phyloP scores from a whole-genome alignment of 2,888 invertebrate genomes.

The Caenorhabditis angaria region DNA sequence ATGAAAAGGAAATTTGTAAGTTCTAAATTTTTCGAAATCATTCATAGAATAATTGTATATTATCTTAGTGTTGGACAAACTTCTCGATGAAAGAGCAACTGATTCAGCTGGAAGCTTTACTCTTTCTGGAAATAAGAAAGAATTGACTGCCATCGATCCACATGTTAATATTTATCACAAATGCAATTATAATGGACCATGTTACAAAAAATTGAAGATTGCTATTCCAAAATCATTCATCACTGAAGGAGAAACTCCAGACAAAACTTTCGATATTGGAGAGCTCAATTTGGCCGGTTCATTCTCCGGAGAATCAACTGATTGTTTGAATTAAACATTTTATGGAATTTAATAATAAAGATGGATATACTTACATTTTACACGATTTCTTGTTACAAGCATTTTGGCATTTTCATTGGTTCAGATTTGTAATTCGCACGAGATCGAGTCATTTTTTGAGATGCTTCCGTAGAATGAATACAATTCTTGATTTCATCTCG shows the following conservation, averaged over 20 bases:
- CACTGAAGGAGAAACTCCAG: slow-evolving; percentile 44
- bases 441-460: not conserved
- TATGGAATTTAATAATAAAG: not conserved
- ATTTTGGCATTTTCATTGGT: not conserved
- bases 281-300: slow-evolving; percentile 61
- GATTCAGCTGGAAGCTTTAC: slow-evolving; percentile 61
- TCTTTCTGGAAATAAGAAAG: slow-evolving; percentile 50
- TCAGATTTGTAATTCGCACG: slow-evolving; percentile 1
- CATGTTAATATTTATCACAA: slow-evolving; percentile 58
- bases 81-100: slow-evolving; percentile 62
- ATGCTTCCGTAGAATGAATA: slow-evolving; percentile 10
- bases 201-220: slow-evolving; percentile 55
- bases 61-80: slow-evolving; percentile 59
- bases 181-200: slow-evolving; percentile 54
- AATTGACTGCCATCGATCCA: slow-evolving; percentile 52
- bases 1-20: slow-evolving; percentile 62
- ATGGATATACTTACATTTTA: not conserved
- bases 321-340: slow-evolving; percentile 60
- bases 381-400: not conserved
- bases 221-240: slow-evolving; percentile 57
- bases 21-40: not conserved
- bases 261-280: slow-evolving; percentile 54
- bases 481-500: slow-evolving; percentile 5
- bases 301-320: slow-evolving; percentile 63
- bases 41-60: not conserved